Base-by-base conservation (phyloP, 2,888 invertebrate genomes). In the Callimorpha dominula region DNA sequence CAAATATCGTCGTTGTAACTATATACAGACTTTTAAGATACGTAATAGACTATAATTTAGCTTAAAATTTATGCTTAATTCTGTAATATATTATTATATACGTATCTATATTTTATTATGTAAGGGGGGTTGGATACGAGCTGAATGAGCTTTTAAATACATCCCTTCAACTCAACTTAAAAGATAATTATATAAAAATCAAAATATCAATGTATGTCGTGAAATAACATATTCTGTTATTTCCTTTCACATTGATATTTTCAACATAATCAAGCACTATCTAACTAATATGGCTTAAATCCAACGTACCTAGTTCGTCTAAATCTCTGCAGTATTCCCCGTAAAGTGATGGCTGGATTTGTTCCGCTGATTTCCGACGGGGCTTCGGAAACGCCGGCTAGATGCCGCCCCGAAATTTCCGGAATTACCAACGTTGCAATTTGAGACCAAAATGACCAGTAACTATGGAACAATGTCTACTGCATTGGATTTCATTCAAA, bases 301-400 rank as follows among this genome's bases (percentile, higher is more conserved):
- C 71, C 63, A 68, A 62, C 43, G 67, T 68, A 66, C 70, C 42
- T 4, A n/a, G 79, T 70, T 79, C 67, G 71, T 46, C 72, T 46
- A 2, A 81, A 31, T 40, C 78, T 74, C 77, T 83, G 66, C 73
- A 31, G 62, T 68, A 78, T 73, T 50, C 65, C 63, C 17, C 69
- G 0, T 40, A 73, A 87, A 87, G 81, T 85, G 87, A 84, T 78
- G 81, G 80, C 82, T 81, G 86, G 89, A 88, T 89, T 88, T 87
- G 84, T 88, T 86, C 85, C 86, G 87, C 85, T 84, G 88, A 87
- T 84, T 87, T 87, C 89, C 86, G 88, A 80, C 80, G 69, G 76
- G 62, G 52, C 80, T 83, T 84, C 89, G 88, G 87, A 88, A 86
- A 82, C 76, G 79, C 79, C 77, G 77, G 79, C 75, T 84, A 77